Base-by-base conservation (phyloP, 92 coral and sea anemone genomes). In the Phenganax subtilis region DNA sequence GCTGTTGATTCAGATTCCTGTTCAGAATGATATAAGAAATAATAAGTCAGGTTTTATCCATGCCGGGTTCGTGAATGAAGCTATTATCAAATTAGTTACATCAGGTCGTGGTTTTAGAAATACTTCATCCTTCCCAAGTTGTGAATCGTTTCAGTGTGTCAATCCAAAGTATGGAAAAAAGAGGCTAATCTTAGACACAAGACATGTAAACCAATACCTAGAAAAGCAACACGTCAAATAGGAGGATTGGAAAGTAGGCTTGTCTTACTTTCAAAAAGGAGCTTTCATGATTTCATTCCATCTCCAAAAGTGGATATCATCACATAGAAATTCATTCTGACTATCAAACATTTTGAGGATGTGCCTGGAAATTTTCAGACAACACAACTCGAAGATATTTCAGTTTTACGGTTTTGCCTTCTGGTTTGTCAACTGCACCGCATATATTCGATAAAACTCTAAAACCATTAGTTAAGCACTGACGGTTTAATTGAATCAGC, bases 181-280 rank as follows among this genome's bases (percentile, higher is more conserved):
- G 82, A 84, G 92, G 57, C 68, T 85, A 30, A 91, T 91, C 55
- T 82, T 91, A 14, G 92, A 91, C 65, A 55, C 89, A 28, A 60
- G 90, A 55, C 85, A 89, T 55, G 87, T 91, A 1, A 85, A 87
- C 57, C 83, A 66, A 69, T 80, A 58, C 29, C 28, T 86, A 20
- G 57, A 83, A 67, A 85, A 89, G 54, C 84, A 87, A 80, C 75
- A 80, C 44, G 71, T 86, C 11, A 89, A 89, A 64, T 89, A 86
- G 84, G 90, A 89, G 76, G 90, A 89, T 73, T 89, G 86, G 90
- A 89, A 89, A 84, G 80, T 81, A 47, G 90, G 89, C 0, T 72
- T 87, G 75, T 16, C 57, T n/a, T 88, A 81, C 60, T 90, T 87
- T 71, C 71, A 81, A 27, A 82, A 77, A 65, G 86, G 80, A 6